Evolutionary conservation across 2,888 invertebrate species (phyloP).

Genomic region (Eugnorisma glareosa): DNA sequence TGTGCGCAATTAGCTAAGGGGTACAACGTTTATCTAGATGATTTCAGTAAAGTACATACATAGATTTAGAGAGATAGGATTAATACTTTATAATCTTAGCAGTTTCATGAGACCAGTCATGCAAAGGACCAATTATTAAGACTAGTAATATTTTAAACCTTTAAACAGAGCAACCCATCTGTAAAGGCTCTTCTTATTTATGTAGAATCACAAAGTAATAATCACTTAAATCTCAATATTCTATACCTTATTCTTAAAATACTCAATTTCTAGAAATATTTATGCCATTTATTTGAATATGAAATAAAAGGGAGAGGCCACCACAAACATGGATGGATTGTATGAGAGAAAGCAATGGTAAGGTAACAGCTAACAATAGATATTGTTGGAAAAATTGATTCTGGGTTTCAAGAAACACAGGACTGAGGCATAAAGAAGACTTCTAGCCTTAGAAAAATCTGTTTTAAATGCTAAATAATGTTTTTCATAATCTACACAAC

Average conservation of each 20-base stretch:
- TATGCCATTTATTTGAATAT: not conserved
- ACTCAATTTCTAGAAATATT: not conserved
- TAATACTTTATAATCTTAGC: not conserved
- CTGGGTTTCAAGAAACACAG: not conserved
- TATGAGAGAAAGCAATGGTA: not conserved
- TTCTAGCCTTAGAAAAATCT: not conserved
- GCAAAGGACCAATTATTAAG: not conserved
- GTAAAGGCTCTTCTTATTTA: not conserved
- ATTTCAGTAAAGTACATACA: constrained; percentile 2
- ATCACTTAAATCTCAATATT: not conserved
- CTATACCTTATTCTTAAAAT: not conserved
- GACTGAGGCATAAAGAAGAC: not conserved
- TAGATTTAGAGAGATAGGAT: not conserved
- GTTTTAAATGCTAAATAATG: not conserved
- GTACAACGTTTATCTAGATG: not conserved
- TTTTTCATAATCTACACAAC: not conserved
- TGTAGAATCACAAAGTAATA: not conserved
- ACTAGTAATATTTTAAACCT: not conserved
- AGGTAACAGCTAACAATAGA: not conserved
- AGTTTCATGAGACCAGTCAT: not conserved
- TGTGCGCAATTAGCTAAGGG: not conserved
- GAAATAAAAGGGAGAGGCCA: not conserved
- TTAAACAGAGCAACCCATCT: not conserved
- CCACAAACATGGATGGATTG: not conserved
- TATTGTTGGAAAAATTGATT: not conserved